A percentile compares a stretch with the other conserved stretches of the same genome.
Evolutionary conservation across 1,140 invertebrate genomes (phyloP).

Genomic region (Ceratosolen solmsi): DNA sequence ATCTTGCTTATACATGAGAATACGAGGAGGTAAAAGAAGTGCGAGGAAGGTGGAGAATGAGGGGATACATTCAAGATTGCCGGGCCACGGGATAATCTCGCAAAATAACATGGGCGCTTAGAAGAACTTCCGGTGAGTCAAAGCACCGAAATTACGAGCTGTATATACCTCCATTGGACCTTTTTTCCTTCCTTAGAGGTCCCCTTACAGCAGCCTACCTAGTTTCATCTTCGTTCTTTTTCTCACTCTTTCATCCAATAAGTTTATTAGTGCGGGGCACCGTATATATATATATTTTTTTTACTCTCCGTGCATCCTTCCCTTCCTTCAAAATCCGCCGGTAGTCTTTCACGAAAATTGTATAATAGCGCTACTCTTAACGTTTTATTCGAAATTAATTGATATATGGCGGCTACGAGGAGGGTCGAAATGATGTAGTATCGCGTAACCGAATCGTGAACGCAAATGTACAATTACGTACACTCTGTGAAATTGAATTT

Average conservation of each 20-base stretch:
- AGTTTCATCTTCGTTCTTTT: neutral
- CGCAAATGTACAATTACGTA: slow-evolving; percentile 25
- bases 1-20: neutral
- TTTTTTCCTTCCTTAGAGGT: slow-evolving; percentile 48
- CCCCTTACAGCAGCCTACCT: neutral
- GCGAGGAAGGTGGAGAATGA: neutral
- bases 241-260: slow-evolving; percentile 8
- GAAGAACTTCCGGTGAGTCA: slow-evolving; percentile 51
- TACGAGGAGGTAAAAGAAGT: slow-evolving; percentile 34
- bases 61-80: slow-evolving; percentile 37
- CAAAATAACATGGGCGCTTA: slow-evolving; percentile 53
- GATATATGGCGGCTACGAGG: slow-evolving; percentile 31
- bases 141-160: slow-evolving; percentile 32
- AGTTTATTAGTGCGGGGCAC: slow-evolving; percentile 31
- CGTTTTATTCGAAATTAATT: slow-evolving; percentile 45
- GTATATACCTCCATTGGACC: slow-evolving; percentile 1
- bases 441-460: slow-evolving; percentile 31
- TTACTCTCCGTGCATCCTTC: neutral
- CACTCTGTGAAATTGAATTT: slow-evolving; percentile 37
- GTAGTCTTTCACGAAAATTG: slow-evolving; percentile 36
- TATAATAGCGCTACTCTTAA: slow-evolving; percentile 27
- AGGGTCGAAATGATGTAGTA: slow-evolving; percentile 8
- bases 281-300: too few species aligned
- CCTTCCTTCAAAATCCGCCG: slow-evolving; percentile 15
- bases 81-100: slow-evolving; percentile 30